Percentiles rank a stretch among this genome's conserved stretches.
phyloP scores from a whole-genome alignment of 2,888 invertebrate species.

The Cantharis nigra region DNA sequence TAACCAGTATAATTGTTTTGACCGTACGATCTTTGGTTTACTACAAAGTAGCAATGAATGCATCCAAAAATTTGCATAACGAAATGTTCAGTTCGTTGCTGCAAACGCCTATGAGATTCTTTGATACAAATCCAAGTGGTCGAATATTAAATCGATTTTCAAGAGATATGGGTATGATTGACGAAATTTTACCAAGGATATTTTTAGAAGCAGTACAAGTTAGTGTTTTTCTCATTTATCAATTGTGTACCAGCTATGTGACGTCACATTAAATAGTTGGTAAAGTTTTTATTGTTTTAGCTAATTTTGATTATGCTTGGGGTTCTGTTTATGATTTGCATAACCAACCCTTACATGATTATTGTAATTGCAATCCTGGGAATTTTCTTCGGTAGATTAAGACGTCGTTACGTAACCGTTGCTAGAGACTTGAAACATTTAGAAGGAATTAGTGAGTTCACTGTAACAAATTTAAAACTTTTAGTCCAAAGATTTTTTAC shows the following conservation, averaged over 20 bases:
- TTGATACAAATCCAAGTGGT: slow-evolving; percentile 84
- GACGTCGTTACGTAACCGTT: slow-evolving; percentile 68
- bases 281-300: slow-evolving; percentile 26
- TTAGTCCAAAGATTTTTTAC: slow-evolving; percentile 44
- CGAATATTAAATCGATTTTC: slow-evolving; percentile 75
- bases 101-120: slow-evolving; percentile 80
- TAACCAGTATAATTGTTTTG: slow-evolving; percentile 51
- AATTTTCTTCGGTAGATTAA: slow-evolving; percentile 65
- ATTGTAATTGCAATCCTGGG: slow-evolving; percentile 65
- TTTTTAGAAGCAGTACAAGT: slow-evolving; percentile 62
- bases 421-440: slow-evolving; percentile 72
- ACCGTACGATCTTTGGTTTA: slow-evolving; percentile 67
- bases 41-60: slow-evolving; percentile 69
- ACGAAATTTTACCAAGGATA: slow-evolving; percentile 61
- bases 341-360: slow-evolving; percentile 69
- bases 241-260: too few relatives aligned
- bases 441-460: slow-evolving; percentile 57
- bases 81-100: slow-evolving; percentile 83
- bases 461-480: not conserved
- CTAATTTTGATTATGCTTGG: slow-evolving; percentile 70
- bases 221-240: not conserved
- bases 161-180: slow-evolving; percentile 71
- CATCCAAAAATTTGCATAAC: slow-evolving; percentile 78
- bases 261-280: too few relatives aligned
- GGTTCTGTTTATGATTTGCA: slow-evolving; percentile 69